These are phyloP conservation scores for Dendrolimus punctatus DNA, from an alignment of 1,140 invertebrate genomes.

Conservation along the genomic window DNA sequence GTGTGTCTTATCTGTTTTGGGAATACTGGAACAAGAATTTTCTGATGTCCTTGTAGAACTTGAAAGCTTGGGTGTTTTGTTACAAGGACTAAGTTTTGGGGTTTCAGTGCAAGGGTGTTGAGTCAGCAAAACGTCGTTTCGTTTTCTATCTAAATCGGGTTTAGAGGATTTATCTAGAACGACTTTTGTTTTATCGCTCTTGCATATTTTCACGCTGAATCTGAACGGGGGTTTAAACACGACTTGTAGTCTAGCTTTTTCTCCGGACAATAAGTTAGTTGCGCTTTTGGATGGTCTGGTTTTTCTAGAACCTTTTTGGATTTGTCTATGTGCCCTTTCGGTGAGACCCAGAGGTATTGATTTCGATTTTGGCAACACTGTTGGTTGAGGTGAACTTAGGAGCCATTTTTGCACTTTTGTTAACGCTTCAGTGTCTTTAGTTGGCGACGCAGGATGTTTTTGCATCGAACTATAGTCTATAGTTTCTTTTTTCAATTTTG, in stretches of 20 bases:
- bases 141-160: slow-evolving; percentile 55
- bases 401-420: slow-evolving; percentile 89
- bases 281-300: slow-evolving; percentile 65
- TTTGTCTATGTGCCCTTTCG: slow-evolving; percentile 52
- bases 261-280: slow-evolving; percentile 68
- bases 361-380: slow-evolving; percentile 78
- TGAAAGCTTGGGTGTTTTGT: slow-evolving; percentile 35
- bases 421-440: slow-evolving; percentile 78
- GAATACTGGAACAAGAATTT: slow-evolving; percentile 22
- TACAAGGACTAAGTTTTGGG: slow-evolving; percentile 36
- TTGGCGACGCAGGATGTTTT: slow-evolving; percentile 65
- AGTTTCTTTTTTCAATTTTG: slow-evolving; percentile 77
- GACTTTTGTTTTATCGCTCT: slow-evolving; percentile 72
- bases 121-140: slow-evolving; percentile 35
- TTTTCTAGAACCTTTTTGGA: slow-evolving; percentile 54
- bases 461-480: slow-evolving; percentile 84
- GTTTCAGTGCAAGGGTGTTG: slow-evolving; percentile 28
- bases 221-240: slow-evolving; percentile 90
- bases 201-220: slow-evolving; percentile 85
- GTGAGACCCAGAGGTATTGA: slow-evolving; percentile 79
- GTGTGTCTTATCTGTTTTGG: slow-evolving; percentile 24
- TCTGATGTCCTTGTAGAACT: slow-evolving; percentile 34
- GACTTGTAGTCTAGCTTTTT: slow-evolving; percentile 82
- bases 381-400: slow-evolving; percentile 78
- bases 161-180: slow-evolving; percentile 68